Percentiles rank a stretch among this genome's conserved stretches.
These are phyloP conservation scores for Diachasma alloeum DNA, from an alignment of 1,140 invertebrate genomes.

Conservation along the genomic window DNA sequence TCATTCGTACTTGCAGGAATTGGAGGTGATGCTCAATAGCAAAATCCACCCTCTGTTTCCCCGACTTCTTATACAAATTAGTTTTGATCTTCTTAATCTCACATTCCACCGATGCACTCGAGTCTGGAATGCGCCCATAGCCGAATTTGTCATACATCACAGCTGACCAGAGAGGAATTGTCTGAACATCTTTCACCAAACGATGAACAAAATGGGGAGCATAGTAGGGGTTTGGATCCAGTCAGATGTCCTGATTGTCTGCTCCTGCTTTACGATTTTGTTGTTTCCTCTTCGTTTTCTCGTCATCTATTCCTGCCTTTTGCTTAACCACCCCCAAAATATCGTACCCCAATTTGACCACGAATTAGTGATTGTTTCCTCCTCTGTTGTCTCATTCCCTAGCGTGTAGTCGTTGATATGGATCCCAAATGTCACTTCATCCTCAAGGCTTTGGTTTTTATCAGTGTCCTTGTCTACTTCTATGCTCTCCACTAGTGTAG, in stretches of 20 bases:
- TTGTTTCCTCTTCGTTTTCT: not conserved
- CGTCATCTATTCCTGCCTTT: not conserved
- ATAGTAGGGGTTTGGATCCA: conserved; percentile 14
- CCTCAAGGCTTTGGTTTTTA: too few relatives aligned
- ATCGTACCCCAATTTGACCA: not conserved
- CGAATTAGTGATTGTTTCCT: not conserved
- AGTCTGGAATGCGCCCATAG: conserved; percentile 24
- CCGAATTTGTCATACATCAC: conserved; percentile 15
- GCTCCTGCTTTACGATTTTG: not conserved
- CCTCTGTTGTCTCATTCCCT: too few relatives aligned
- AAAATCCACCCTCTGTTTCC: conserved; percentile 8
- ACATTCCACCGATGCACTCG: conserved; percentile 22
- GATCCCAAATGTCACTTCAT: too few relatives aligned
- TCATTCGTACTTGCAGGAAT: conserved; percentile 11
- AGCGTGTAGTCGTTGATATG: too few relatives aligned
- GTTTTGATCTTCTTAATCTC: conserved; percentile 28
- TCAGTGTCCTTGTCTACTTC: too few relatives aligned
- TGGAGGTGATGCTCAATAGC: conserved; percentile 1
- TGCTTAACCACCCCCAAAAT: not conserved
- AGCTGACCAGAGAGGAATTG: conserved; percentile 22
- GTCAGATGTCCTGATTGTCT: not conserved
- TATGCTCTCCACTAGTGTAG: too few relatives aligned
- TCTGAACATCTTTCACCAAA: conserved; percentile 2
- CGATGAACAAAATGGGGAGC: not conserved
- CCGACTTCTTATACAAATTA: not conserved